Conservation (phyloP, 2,888 invertebrate genomes). For the Lasioglossum calceatum region DNA sequence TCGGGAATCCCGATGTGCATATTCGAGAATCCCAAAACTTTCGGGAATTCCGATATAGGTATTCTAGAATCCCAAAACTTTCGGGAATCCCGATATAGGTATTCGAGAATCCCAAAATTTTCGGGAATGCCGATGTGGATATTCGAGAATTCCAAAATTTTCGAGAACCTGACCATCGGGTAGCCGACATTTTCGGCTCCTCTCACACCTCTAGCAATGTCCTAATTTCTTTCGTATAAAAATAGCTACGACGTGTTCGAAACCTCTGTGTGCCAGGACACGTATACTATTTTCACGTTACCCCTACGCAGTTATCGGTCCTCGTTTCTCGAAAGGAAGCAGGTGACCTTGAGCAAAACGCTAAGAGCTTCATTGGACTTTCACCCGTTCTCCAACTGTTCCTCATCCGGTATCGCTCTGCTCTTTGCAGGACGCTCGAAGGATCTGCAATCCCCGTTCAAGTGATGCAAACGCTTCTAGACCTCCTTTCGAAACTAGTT, state of each 20-base stretch:
- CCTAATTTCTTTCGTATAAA: background rate
- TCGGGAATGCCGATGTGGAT: too few species aligned
- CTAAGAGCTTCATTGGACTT: slow-evolving; percentile 57
- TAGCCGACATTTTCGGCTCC: too few species aligned
- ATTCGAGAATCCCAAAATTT: too few species aligned
- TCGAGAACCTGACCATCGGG: too few species aligned
- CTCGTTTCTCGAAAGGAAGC: slow-evolving; percentile 47
- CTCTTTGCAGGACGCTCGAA: slow-evolving; percentile 40
- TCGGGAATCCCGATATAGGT: too few species aligned
- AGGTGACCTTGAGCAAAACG: slow-evolving; percentile 61
- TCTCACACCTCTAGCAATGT: too few species aligned
- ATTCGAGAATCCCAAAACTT: too few species aligned
- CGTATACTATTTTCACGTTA: background rate
- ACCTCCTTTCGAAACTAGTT: slow-evolving; percentile 47
- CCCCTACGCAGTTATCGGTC: slow-evolving; percentile 33
- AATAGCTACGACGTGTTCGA: background rate
- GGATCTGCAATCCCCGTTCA: slow-evolving; percentile 31
- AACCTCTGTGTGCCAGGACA: background rate
- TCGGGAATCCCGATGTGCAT: too few species aligned
- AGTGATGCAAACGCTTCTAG: slow-evolving; percentile 39
- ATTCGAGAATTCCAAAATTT: too few species aligned
- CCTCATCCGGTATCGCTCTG: slow-evolving; percentile 50
- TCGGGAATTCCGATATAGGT: too few species aligned
- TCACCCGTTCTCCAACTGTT: slow-evolving; percentile 61
- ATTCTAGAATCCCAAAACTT: too few species aligned